Conservation (phyloP, 2,113 vertebrate genomes). For the Anarhynchus alexandrinus region DNA sequence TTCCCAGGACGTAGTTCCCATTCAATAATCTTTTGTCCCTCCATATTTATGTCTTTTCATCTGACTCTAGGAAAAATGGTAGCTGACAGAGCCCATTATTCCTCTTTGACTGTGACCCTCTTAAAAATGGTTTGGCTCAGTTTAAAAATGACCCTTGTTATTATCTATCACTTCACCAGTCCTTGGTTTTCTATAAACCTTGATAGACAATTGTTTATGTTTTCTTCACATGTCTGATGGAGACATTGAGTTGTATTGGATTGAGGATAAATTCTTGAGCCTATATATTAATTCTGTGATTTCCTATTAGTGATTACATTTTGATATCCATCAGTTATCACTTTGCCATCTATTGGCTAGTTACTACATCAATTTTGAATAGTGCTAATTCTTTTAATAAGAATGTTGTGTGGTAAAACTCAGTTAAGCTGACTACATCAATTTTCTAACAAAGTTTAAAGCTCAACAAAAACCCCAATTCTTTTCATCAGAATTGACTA, state of each 20-base stretch:
- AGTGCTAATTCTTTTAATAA: not conserved
- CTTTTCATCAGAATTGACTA: not conserved
- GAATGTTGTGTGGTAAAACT: not conserved
- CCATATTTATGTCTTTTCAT: conserved; percentile 7
- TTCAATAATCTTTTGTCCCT: conserved; percentile 17
- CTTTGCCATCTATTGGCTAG: not conserved
- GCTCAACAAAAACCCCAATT: rapidly evolving
- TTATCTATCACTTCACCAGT: not conserved
- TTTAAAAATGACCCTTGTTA: not conserved
- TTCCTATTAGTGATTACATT: not conserved
- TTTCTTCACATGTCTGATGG: not conserved
- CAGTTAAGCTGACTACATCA: not conserved
- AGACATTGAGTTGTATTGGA: not conserved
- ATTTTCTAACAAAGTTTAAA: not conserved
- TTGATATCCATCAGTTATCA: not conserved
- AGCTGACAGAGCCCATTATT: not conserved
- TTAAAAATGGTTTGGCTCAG: not conserved
- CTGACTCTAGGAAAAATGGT: conserved; percentile 3
- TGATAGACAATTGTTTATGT: not conserved
- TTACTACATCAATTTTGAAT: not conserved
- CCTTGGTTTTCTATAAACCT: not conserved
- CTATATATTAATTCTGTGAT: not conserved
- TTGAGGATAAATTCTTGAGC: not conserved
- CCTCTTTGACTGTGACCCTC: not conserved
- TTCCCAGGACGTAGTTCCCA: not conserved